Percentiles rank a stretch among this genome's conserved stretches.
Evolutionary conservation across 2,888 invertebrate genomes (phyloP).

Genomic region (Scrobipalpa costella): DNA sequence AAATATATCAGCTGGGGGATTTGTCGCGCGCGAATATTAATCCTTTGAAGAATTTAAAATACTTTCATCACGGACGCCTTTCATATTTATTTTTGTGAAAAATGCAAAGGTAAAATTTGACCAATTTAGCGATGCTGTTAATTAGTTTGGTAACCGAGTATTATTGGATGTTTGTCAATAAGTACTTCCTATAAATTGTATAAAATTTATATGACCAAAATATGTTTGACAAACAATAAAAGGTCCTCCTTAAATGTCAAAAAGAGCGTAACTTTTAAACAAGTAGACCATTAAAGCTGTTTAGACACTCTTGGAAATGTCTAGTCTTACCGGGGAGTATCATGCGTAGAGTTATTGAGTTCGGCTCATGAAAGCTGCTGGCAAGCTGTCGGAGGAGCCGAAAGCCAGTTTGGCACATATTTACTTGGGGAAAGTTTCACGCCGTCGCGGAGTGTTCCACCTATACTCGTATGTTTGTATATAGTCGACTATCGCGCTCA

Average conservation of each 20-base stretch:
- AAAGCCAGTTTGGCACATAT: conserved; percentile 47
- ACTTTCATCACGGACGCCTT: conserved; percentile 18
- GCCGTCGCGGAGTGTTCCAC: conserved; percentile 37
- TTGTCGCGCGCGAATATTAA: conserved; percentile 5
- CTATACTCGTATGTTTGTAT: conserved; percentile 35
- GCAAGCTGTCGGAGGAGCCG: conserved; percentile 36
- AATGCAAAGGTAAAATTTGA: background rate
- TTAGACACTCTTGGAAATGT: background rate
- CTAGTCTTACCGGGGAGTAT: background rate
- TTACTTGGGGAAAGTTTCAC: conserved; percentile 45
- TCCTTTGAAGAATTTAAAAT: conserved; percentile 23
- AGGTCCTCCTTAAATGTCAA: too few relatives aligned
- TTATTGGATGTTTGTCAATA: background rate
- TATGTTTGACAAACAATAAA: too few relatives aligned
- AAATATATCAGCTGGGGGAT: conserved; percentile 11
- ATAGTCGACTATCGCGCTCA: conserved; percentile 41
- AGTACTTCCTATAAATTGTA: background rate
- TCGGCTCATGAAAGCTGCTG: conserved; percentile 40
- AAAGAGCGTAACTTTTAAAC: too few relatives aligned
- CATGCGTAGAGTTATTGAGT: conserved; percentile 16
- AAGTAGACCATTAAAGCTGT: background rate
- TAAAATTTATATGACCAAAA: background rate
- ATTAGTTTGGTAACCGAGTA: too few relatives aligned
- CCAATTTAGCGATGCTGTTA: background rate
- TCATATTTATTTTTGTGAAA: conserved; percentile 1